These are phyloP conservation scores for Carassius auratus DNA, from an alignment of 2,113 vertebrate species.

Conservation along the genomic window DNA sequence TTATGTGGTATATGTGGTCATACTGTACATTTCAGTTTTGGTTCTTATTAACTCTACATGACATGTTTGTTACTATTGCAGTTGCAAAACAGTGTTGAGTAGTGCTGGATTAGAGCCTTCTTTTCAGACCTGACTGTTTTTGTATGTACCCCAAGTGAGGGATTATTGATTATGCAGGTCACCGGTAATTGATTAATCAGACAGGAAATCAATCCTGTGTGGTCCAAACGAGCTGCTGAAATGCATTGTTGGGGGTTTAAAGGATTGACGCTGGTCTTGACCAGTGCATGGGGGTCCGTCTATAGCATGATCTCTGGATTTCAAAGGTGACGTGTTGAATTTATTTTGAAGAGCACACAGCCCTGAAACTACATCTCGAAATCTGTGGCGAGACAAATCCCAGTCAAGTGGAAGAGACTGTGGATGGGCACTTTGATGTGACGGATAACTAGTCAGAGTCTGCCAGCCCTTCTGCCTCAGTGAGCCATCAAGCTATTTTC, in stretches of 20 bases:
- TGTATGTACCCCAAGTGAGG: background rate
- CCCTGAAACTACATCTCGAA: background rate
- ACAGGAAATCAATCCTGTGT: background rate
- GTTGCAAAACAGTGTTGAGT: background rate
- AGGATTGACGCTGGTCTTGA: background rate
- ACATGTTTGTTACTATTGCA: background rate
- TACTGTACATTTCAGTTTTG: background rate
- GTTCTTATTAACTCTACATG: background rate
- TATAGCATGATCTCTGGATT: background rate
- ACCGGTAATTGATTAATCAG: background rate
- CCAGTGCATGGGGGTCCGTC: background rate
- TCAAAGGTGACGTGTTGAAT: background rate
- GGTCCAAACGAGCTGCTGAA: background rate
- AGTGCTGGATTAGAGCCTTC: background rate
- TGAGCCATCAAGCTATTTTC: background rate
- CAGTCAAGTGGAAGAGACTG: constrained; percentile 8
- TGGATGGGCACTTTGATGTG: background rate
- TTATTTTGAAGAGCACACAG: background rate
- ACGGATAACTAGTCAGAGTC: background rate
- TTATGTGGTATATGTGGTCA: background rate
- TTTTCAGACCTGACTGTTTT: background rate
- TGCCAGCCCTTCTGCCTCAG: constrained; percentile 24
- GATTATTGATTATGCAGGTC: constrained; percentile 4
- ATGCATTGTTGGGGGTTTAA: constrained; percentile 26
- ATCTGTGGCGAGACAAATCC: background rate